phyloP scores from a whole-genome alignment of 2,113 vertebrate genomes.

The Centropus unirufus region DNA sequence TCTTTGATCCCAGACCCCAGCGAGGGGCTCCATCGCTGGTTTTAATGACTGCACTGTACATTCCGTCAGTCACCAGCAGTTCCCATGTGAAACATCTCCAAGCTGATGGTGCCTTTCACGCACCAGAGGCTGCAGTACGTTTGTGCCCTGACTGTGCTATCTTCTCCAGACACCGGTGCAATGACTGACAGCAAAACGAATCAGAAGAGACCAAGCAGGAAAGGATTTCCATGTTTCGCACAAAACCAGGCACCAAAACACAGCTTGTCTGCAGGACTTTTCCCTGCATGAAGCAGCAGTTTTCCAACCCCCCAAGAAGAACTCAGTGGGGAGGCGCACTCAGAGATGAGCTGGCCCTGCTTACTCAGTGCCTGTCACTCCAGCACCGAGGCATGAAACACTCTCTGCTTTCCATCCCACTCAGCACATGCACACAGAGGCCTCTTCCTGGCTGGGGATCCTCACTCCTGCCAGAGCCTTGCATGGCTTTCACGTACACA shows the following conservation, averaged over 20 bases:
- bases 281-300: conserved; percentile 45
- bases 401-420: conserved; percentile 3
- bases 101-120: neutral
- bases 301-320: neutral
- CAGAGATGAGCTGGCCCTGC: neutral
- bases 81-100: conserved; percentile 14
- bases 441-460: neutral
- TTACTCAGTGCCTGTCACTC: conserved; percentile 17
- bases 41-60: neutral
- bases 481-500: neutral
- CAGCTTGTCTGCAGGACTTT: conserved; percentile 44
- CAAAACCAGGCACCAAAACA: conserved; percentile 46
- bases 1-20: neutral
- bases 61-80: neutral
- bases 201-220: conserved; percentile 40
- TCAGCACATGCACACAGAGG: neutral
- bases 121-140: neutral
- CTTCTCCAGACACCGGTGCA: conserved; percentile 2
- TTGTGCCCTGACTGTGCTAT: neutral
- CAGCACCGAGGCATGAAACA: neutral
- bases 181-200: conserved; percentile 50
- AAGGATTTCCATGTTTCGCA: conserved; percentile 43
- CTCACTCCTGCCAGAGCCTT: neutral
- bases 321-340: conserved; percentile 9
- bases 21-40: neutral